Conservation (phyloP, 2,888 invertebrate genomes). For the Rugalucina vietnamica region DNA sequence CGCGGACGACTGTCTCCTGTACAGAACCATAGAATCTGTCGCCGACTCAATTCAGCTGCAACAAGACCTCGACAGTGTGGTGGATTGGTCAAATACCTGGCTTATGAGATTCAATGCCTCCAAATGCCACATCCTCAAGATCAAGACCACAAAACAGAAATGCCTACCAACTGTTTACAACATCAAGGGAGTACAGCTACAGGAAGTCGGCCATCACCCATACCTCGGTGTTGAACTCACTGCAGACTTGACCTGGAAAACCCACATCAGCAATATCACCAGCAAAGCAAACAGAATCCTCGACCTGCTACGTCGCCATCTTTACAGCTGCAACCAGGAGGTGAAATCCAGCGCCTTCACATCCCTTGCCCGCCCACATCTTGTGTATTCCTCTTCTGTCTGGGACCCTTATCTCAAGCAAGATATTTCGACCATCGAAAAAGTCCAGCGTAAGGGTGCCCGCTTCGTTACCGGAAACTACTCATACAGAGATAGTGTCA, state of each 20-base stretch:
- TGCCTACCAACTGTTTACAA: neutral
- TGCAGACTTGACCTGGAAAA: neutral
- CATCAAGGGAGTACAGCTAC: neutral
- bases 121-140: neutral
- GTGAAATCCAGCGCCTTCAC: neutral
- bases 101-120: neutral
- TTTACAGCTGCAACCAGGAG: neutral
- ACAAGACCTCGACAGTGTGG: neutral
- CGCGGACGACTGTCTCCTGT: neutral
- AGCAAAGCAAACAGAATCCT: neutral
- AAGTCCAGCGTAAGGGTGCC: neutral
- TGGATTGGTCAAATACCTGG: neutral
- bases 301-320: neutral
- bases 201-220: neutral
- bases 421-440: neutral
- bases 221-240: neutral
- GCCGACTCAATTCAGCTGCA: neutral
- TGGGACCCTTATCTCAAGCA: neutral
- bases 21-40: neutral
- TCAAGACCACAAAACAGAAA: neutral
- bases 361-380: neutral
- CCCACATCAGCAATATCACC: neutral
- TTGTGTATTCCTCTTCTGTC: neutral
- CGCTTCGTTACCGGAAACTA: no score
- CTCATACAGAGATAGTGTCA: neutral